Evolutionary conservation across 2,888 invertebrate species (phyloP).

Genomic region (Cheilosia vernalis): DNA sequence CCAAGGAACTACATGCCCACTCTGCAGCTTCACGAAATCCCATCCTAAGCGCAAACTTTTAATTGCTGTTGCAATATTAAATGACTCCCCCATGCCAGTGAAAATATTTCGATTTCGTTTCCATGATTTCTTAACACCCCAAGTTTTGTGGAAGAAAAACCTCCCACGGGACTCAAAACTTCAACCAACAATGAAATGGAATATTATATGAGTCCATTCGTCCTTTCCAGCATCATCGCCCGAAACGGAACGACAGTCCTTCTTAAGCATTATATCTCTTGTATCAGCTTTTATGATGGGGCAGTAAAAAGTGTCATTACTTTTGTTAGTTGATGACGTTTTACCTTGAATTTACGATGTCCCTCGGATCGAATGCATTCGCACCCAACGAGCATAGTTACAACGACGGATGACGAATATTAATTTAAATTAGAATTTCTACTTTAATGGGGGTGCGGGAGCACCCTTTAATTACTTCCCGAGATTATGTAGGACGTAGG

Average conservation of each 20-base stretch:
- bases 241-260: constrained; percentile 28
- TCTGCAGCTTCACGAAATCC: too few relatives aligned
- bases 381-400: constrained; percentile 35
- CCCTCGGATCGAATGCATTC: constrained; percentile 35
- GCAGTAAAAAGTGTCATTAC: constrained; percentile 74
- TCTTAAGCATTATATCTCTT: constrained; percentile 57
- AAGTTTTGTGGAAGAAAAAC: constrained; percentile 19
- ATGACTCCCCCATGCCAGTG: constrained; percentile 1
- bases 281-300: constrained; percentile 70
- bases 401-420: constrained; percentile 55
- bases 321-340: constrained; percentile 72
- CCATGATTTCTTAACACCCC: constrained; percentile 57
- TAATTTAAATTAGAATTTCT: constrained; percentile 74
- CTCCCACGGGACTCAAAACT: constrained; percentile 51
- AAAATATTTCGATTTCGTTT: constrained; percentile 23
- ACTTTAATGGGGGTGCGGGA: constrained; percentile 12
- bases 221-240: constrained; percentile 43
- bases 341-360: constrained; percentile 71
- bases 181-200: constrained; percentile 71
- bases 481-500: constrained; percentile 65
- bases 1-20: too few relatives aligned
- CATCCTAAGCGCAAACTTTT: constrained; percentile 1
- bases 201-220: constrained; percentile 75
- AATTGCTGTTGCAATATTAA: constrained; percentile 45
- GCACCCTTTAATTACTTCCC: constrained; percentile 69